Percentiles rank a stretch among this genome's conserved stretches.
Conservation (phyloP, 2,888 invertebrate species). For the Hypercompe scribonia region DNA sequence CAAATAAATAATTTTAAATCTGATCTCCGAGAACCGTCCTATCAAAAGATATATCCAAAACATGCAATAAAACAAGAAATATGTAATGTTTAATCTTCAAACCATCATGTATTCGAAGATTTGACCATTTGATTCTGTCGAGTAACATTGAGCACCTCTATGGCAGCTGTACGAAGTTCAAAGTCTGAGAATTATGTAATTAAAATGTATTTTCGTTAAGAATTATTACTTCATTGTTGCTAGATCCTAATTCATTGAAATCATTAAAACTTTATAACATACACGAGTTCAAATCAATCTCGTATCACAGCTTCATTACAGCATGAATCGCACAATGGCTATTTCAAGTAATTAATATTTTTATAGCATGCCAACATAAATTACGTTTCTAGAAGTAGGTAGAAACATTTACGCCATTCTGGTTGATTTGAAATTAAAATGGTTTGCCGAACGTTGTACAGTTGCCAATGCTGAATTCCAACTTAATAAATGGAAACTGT, state of each 20-base stretch:
- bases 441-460: neutral
- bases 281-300: neutral
- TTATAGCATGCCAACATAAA: neutral
- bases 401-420: neutral
- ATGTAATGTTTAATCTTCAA: neutral
- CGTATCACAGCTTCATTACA: neutral
- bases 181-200: neutral
- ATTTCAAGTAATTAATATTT: neutral
- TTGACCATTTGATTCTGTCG: neutral
- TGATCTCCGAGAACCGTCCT: neutral
- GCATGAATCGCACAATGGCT: neutral
- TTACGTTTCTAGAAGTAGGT: neutral
- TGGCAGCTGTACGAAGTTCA: constrained; percentile 2
- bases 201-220: neutral
- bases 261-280: neutral
- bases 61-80: neutral
- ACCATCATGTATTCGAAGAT: neutral
- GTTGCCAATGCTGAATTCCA: neutral
- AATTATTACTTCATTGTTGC: neutral
- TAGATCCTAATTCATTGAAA: neutral
- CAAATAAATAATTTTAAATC: neutral
- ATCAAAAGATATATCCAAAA: neutral
- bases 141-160: neutral
- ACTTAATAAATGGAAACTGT: neutral
- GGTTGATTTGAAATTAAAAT: neutral